phyloP scores from a whole-genome alignment of 2,113 vertebrate genomes.

The Varanus salvator region DNA sequence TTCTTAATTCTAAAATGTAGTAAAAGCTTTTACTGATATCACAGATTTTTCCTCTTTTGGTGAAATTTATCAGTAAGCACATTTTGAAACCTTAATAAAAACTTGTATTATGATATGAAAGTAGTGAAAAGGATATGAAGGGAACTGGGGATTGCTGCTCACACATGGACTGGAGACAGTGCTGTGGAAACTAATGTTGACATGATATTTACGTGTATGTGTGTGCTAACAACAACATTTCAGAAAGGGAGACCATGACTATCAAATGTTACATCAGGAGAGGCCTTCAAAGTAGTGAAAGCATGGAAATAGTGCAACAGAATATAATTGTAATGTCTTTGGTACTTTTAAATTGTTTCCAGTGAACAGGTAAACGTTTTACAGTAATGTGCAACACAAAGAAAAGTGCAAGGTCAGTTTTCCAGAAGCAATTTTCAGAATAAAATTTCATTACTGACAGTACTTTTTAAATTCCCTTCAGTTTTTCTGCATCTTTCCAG shows the following conservation, averaged over 20 bases:
- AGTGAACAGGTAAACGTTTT: neutral
- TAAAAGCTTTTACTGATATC: neutral
- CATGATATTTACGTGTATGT: neutral
- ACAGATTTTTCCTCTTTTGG: neutral
- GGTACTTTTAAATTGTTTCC: neutral
- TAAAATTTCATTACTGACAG: constrained; percentile 19
- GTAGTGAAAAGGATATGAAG: neutral
- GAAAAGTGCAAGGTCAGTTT: constrained; percentile 15
- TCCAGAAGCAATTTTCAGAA: neutral
- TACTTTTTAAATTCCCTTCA: constrained; percentile 20
- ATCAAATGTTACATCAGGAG: neutral
- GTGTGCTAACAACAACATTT: neutral
- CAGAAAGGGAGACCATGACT: neutral
- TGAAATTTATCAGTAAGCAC: neutral
- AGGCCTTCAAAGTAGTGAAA: neutral
- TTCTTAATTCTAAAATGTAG: neutral
- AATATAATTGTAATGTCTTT: neutral
- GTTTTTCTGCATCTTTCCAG: neutral
- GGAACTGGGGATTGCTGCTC: neutral
- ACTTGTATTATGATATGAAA: neutral
- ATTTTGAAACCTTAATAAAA: neutral
- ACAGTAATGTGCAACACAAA: constrained; percentile 6
- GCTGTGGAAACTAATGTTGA: neutral
- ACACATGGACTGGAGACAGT: neutral
- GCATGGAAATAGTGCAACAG: constrained; percentile 5